Base-by-base conservation (phyloP, 1,140 invertebrate species). In the Phthorimaea operculella region DNA sequence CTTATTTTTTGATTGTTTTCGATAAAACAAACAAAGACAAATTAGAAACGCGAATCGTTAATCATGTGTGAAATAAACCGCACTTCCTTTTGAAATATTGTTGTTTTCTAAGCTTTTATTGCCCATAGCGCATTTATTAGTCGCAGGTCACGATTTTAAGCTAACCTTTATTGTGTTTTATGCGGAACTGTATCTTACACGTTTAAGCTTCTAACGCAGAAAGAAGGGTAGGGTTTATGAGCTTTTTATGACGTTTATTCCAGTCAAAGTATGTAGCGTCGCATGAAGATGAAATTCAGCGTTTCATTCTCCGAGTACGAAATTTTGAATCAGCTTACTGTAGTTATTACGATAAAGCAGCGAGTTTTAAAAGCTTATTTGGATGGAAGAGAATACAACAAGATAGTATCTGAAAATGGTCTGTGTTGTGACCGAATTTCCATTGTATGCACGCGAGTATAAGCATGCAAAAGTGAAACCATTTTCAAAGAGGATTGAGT, bases 1-100 rank as follows among this genome's bases (percentile, higher is more conserved):
- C 71, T 77, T 78, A 76, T 79, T 80, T n/a, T 79, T 72, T 73
- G 72, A 83, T 81, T 77, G 78, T 79, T 81, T 81, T 76, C 76
- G 76, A 81, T 79, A 77, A 79, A 75, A 74, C 70, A 79, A 73
- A 77, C 74, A 74, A 74, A 72, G 71, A 77, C 69, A 68, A 68
- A 74, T 69, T 58, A 71, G 72, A 68, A 71, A 62, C 68, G 56
- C 50, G 62, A 67, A 69, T 78, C 73, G 68, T 78, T 75, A 70
- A 72, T 83, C 72, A 70, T 68, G 63, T 65, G 59, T 62, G 57
- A 63, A 64, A 71, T 74, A 70, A 69, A 70, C 58, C 63, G 55
- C 57, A 52, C 42, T 63, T 67, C 62, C 61, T 17, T 47, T 15
- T 47, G 44, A 47, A 47, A 47, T 47, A 47, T 47, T 47, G 15